These are phyloP conservation scores for Lerista edwardsae DNA, from an alignment of 2,797 vertebrate species.

Conservation along the genomic window DNA sequence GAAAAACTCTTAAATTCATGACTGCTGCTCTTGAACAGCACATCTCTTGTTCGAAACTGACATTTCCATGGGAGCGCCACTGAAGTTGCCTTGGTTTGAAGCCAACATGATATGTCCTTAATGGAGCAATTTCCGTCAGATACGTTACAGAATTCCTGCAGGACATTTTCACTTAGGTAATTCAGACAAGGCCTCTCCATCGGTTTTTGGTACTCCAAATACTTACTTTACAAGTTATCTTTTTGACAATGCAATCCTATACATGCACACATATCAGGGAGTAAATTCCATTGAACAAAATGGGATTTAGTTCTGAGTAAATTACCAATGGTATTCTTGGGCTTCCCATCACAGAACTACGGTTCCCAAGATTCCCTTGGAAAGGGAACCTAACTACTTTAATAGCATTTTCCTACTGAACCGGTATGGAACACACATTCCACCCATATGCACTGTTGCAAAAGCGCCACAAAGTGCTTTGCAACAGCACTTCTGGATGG, in stretches of 20 bases:
- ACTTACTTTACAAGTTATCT: not conserved
- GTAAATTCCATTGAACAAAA: no score
- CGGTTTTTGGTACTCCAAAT: slow-evolving; percentile 6
- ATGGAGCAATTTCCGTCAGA: not conserved
- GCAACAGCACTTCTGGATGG: no score
- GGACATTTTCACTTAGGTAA: not conserved
- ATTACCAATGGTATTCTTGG: not conserved
- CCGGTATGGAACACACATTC: no score
- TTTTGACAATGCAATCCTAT: no score
- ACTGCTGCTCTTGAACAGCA: not conserved
- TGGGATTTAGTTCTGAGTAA: no score
- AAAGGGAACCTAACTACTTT: no score
- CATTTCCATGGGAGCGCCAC: not conserved
- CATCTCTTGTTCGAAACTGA: not conserved
- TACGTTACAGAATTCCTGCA: not conserved
- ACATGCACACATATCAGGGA: no score
- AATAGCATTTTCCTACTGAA: no score
- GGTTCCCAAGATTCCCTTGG: no score
- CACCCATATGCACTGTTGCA: no score
- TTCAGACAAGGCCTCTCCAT: not conserved
- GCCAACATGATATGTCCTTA: not conserved
- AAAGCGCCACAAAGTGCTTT: no score
- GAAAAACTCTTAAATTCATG: slow-evolving; percentile 9
- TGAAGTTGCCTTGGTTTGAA: not conserved
- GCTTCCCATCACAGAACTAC: no score